These are phyloP conservation scores for Hydroisotoma schaefferi DNA, from an alignment of 2,888 invertebrate genomes.

Conservation along the genomic window DNA sequence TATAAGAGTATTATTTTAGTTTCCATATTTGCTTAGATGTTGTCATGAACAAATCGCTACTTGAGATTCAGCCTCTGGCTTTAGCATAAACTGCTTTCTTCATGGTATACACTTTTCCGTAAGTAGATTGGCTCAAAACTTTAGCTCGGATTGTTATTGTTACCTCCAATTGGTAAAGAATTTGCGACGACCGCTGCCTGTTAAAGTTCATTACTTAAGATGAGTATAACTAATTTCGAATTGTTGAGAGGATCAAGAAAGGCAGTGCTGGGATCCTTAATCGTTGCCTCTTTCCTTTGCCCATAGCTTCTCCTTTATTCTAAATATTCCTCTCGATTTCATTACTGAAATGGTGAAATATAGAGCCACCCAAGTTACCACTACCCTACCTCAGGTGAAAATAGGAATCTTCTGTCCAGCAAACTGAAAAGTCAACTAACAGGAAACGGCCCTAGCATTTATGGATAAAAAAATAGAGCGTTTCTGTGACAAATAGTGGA, in stretches of 20 bases:
- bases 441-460: background rate
- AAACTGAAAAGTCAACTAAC: no score
- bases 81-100: no score
- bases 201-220: conserved; percentile 8
- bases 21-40: no score
- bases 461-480: background rate
- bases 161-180: no score
- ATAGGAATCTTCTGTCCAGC: background rate
- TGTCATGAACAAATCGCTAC: no score
- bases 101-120: no score
- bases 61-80: no score
- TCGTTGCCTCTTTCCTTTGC: background rate
- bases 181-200: background rate
- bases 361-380: no score
- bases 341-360: no score
- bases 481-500: background rate
- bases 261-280: background rate
- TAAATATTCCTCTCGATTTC: conserved; percentile 2
- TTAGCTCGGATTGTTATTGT: no score
- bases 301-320: background rate
- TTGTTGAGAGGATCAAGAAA: background rate
- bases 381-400: background rate
- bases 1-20: no score
- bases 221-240: background rate
- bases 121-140: no score